Conservation (phyloP, 2,797 vertebrate species). For the Mycteria americana region DNA sequence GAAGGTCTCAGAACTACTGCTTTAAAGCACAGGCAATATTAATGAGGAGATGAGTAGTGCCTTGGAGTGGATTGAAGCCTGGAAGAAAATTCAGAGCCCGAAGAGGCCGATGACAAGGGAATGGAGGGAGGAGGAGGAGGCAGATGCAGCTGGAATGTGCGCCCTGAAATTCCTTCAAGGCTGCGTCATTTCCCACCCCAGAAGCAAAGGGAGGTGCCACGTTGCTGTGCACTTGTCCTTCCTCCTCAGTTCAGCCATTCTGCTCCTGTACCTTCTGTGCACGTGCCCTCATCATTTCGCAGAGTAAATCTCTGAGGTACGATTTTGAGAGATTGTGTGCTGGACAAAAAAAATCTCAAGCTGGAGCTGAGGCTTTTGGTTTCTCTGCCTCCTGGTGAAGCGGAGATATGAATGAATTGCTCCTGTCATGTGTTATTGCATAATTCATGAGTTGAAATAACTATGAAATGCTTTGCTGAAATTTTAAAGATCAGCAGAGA, state of each 20-base stretch:
- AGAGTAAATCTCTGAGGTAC: not conserved
- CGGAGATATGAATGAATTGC: not conserved
- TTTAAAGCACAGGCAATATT: not conserved
- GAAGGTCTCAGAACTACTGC: not conserved
- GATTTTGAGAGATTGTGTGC: not conserved
- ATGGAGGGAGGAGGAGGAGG: not conserved
- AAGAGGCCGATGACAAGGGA: not conserved
- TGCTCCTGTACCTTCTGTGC: not conserved
- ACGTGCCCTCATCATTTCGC: fast-evolving
- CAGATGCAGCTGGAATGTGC: not conserved
- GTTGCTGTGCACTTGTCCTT: not conserved
- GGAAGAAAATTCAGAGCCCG: not conserved
- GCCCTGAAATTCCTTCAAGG: not conserved
- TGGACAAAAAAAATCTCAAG: not conserved
- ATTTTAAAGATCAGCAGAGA: not conserved
- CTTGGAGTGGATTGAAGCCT: not conserved
- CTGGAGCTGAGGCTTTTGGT: not conserved
- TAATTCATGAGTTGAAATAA: slow-evolving; percentile 30
- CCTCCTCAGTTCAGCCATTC: not conserved
- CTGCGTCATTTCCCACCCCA: not conserved
- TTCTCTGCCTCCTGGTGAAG: not conserved
- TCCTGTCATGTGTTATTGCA: not conserved
- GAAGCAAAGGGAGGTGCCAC: not conserved
- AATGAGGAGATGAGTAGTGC: not conserved
- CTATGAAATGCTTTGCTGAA: not conserved